Evolutionary conservation across 2,113 vertebrate genomes (phyloP), one percentile per base, ranked within the genome.

Genomic region (Mormyrus iriodes): DNA sequence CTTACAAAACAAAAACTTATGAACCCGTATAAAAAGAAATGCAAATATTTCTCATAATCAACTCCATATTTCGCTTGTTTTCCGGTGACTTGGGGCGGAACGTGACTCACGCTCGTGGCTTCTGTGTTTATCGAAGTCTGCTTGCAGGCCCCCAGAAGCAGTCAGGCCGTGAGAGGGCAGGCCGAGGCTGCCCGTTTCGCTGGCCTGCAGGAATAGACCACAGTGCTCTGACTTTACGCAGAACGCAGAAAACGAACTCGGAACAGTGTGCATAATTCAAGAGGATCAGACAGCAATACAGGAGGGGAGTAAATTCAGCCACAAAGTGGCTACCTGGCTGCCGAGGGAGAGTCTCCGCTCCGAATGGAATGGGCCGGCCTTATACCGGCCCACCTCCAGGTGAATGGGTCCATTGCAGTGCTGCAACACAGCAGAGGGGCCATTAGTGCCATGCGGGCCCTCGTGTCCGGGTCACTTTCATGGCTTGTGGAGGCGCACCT

Each of bases 311-410:
- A 39, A 52, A 86, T 1, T 10, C 10, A 5, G 49, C 21, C 2
- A 5, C 4, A 21, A 12, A 52, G 10, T 88, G 93, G 94, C 51
- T 91, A 99, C 98, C 97, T 98, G 97, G 94, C 98, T 99, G 91
- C 96, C 95, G 86, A 97, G 96, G 55, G 98, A 99, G 83, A 97
- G 94, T 69, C 98, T 95, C 88, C 98, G 96, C 93, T 98, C 98
- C 0, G 98, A 97, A 91, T 98, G 98, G 92, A 99, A 98, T 0
- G 98, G 96, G 0, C 97, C 96, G 0, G 98, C 94, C 93, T 98
- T 99, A 92, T 98, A 96, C 94, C 98, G 94, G 92, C 97, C 98
- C 0, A 99, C 96, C 90, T 99, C 97, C 94, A 99, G 93, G 89
- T 94, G 96, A 53, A 99, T 97, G 0, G 97, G 96, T 90, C 98